Base-by-base conservation (phyloP, 2,113 vertebrate species). In the Electrona antarctica region DNA sequence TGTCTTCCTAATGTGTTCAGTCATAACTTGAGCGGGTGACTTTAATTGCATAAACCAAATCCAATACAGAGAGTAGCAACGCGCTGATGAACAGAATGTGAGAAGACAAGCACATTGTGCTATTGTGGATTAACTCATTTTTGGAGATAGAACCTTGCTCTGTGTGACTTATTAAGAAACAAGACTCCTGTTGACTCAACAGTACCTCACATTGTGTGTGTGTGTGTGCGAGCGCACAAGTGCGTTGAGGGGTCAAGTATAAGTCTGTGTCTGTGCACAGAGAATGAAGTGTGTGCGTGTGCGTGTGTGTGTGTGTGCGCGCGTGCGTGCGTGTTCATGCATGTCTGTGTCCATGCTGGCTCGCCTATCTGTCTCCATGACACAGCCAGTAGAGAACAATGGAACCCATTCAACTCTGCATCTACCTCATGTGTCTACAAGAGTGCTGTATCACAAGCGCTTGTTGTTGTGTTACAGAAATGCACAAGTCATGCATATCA, bases 321-420 rank as follows among this genome's bases (percentile, higher is more conserved):
- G 8, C 7, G 57, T 29, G 21, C 7, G 21, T 59, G 57, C 29
- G 14, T 29, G 21, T 59, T 1, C n/a, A 14, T 28, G 57, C 33
- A 41, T 41, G 33, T 3, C 33, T 6, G 33, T 41, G 33, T 41
- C 33, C 33, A 41, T 41, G 51, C 10, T 64, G 71, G 58, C 46
- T 41, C 65, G 54, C 60, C 78, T 21, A 28, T 45, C 74, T 55
- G 74, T 81, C 71, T 74, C 78, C 61, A 63, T 69, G 73, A 83
- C 63, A 79, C 77, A 70, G 71, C 58, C 51, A 50, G 9, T 76
- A 47, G 21, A 79, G 73, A 64, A 89, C 77, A 85, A 89, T 79
- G 76, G 64, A 51, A 29, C 56, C 75, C 56, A 84, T 87, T 89
- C 83, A 87, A 67, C 60, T 48, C 47, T 47, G 61, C 7, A 69